phyloP scores from a whole-genome alignment of 2,113 vertebrate species.

The Thunnus thynnus region DNA sequence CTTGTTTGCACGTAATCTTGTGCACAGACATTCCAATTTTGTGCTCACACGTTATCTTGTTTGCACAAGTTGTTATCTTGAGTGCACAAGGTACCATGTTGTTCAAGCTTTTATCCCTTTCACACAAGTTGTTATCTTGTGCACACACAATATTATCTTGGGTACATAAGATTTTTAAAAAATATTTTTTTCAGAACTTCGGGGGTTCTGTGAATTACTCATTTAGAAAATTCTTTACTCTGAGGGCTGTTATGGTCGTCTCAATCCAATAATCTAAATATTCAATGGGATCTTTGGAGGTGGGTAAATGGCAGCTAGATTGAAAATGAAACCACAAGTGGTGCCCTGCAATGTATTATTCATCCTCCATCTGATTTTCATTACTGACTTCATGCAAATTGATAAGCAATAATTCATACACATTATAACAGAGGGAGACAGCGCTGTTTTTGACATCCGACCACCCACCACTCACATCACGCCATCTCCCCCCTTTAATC shows the following conservation, averaged over 20 bases:
- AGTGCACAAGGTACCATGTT: no score
- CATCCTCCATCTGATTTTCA: constrained; percentile 42
- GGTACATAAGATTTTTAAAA: no score
- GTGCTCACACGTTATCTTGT: no score
- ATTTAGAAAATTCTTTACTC: no score
- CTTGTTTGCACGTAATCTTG: no score
- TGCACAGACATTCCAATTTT: no score
- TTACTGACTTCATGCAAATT: constrained; percentile 43
- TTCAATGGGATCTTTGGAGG: constrained; percentile 18
- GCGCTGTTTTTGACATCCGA: not conserved
- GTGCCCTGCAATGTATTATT: constrained; percentile 43
- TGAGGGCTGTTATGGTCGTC: not conserved
- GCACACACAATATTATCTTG: not conserved
- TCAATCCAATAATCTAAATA: constrained; percentile 20
- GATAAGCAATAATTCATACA: constrained; percentile 48
- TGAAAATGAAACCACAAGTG: constrained; percentile 36
- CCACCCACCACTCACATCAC: not conserved
- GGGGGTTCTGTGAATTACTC: no score
- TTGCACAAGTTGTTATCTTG: no score
- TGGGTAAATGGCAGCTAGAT: not conserved
- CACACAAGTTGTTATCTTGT: no score
- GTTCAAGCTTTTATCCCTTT: no score
- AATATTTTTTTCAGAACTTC: no score
- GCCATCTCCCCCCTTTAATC: not conserved
- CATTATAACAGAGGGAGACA: constrained; percentile 7